A percentile compares a stretch with the other conserved stretches of the same genome.
These are phyloP conservation scores for Holothuria glaberrima DNA, from an alignment of 35 echinoderm and acorn worm species.

Conservation along the genomic window DNA sequence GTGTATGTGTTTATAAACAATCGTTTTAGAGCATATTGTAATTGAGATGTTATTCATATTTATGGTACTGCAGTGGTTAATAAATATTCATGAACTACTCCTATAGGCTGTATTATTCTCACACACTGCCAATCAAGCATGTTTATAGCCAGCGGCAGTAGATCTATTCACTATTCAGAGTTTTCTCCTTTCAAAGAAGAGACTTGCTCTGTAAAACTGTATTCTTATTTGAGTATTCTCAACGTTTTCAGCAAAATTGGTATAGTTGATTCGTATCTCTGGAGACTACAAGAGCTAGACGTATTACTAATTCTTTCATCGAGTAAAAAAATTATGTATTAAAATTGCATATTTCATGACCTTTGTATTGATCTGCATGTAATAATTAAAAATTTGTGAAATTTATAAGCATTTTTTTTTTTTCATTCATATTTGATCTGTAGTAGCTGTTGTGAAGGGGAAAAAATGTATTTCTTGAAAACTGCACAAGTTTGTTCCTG, in stretches of 20 bases:
- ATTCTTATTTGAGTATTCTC: neutral
- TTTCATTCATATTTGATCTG: neutral
- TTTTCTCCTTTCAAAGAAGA: neutral
- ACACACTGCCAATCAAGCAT: conserved; percentile 3
- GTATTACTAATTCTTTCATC: conserved; percentile 28
- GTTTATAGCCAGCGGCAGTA: neutral
- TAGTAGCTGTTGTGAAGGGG: neutral
- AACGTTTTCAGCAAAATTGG: neutral
- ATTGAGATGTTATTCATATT: neutral
- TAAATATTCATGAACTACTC: neutral
- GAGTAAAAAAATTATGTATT: conserved; percentile 26
- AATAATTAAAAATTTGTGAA: conserved; percentile 1
- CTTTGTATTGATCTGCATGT: conserved; percentile 37
- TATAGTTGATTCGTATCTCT: neutral
- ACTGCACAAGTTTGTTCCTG: conserved; percentile 23
- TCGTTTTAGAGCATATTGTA: conserved; percentile 1
- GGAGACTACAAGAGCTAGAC: conserved; percentile 7
- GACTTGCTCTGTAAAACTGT: neutral
- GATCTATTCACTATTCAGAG: too few relatives aligned
- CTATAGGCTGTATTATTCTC: neutral
- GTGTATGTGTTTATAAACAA: neutral
- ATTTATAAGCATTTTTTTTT: conserved; percentile 36
- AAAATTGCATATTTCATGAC: conserved; percentile 43
- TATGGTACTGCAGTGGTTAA: conserved; percentile 20
- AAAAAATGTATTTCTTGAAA: conserved; percentile 2